Conservation (phyloP, 2,888 invertebrate genomes). For the Diploptera punctata region DNA sequence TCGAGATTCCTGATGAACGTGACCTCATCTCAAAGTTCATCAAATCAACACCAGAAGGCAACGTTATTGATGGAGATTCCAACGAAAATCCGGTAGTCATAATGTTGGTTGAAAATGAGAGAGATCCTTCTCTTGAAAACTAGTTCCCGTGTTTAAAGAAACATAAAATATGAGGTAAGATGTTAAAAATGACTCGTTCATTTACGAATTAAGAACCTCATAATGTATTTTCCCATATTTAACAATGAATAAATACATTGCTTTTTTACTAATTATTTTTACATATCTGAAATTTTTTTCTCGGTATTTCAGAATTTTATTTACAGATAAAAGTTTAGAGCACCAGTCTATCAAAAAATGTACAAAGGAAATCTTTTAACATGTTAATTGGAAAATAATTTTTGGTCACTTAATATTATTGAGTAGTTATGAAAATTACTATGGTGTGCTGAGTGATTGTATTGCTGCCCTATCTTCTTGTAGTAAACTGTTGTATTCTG, state of each 20-base stretch:
- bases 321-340: slow-evolving; percentile 28
- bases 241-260: slow-evolving; percentile 12
- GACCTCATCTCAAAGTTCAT: no score
- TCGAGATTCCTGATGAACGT: no score
- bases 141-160: no score
- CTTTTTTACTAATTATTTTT: slow-evolving; percentile 7
- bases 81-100: no score
- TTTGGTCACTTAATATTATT: neutral
- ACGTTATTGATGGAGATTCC: no score
- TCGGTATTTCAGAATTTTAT: slow-evolving; percentile 4
- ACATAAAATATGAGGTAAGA: no score
- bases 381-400: slow-evolving; percentile 7
- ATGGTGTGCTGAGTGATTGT: neutral
- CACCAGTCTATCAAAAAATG: slow-evolving; percentile 27
- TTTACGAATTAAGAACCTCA: no score
- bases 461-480: neutral
- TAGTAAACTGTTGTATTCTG: neutral
- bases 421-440: neutral
- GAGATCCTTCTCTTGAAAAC: no score
- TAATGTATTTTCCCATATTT: no score
- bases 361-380: slow-evolving; percentile 23
- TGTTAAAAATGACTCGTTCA: no score
- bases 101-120: no score
- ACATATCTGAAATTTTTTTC: slow-evolving; percentile 2
- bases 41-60: no score